A percentile compares a stretch with the other conserved stretches of the same genome.
Evolutionary conservation across 1,140 invertebrate species (phyloP).

Genomic region (Melanaphis sacchari): DNA sequence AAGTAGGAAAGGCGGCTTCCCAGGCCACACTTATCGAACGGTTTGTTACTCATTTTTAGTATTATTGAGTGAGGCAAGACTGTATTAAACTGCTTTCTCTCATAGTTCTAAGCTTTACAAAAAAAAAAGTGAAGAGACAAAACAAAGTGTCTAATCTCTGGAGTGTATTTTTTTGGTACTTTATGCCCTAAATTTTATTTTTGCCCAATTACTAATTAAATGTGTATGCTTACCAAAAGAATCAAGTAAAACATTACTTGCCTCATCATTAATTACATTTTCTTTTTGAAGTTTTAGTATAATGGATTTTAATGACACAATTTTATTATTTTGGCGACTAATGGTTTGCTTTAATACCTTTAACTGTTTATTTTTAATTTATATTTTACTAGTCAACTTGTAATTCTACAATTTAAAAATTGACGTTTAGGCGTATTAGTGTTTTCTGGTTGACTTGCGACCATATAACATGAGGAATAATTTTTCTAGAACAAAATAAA

Average conservation of each 20-base stretch:
- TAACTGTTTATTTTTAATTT: background rate
- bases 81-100: slow-evolving; percentile 1
- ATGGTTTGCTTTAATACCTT: background rate
- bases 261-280: background rate
- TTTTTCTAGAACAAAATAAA: background rate
- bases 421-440: background rate
- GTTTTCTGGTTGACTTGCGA: background rate
- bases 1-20: no score
- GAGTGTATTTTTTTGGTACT: background rate
- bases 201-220: background rate
- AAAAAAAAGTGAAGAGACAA: slow-evolving; percentile 25
- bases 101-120: slow-evolving; percentile 26
- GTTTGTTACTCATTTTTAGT: no score
- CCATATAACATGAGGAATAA: background rate
- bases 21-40: no score
- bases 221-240: background rate
- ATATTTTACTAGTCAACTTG: background rate
- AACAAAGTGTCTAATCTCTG: background rate
- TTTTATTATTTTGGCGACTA: background rate
- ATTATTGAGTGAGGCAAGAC: background rate
- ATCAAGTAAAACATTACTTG: background rate
- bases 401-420: background rate
- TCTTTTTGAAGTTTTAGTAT: background rate
- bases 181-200: background rate
- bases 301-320: background rate